A percentile compares a stretch with the other conserved stretches of the same genome.
phyloP scores from a whole-genome alignment of 2,888 invertebrate genomes.

The Acleris laterana region DNA sequence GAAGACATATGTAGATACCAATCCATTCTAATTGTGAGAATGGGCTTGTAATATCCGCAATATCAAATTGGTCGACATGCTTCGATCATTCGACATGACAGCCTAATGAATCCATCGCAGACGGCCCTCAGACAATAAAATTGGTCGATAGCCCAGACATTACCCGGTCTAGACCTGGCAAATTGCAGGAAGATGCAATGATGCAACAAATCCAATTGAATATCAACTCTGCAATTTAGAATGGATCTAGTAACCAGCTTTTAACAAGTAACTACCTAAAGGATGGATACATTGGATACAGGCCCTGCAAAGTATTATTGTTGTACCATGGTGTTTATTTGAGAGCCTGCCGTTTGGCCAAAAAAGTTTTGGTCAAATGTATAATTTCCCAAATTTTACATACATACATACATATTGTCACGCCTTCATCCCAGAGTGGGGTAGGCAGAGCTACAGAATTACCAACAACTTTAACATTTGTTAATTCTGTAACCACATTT shows the following conservation, averaged over 20 bases:
- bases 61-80: constrained; percentile 4
- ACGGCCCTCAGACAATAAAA: constrained; percentile 16
- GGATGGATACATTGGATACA: too few species aligned
- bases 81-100: constrained; percentile 1
- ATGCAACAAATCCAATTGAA: constrained; percentile 17
- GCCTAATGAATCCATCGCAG: not conserved
- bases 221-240: constrained; percentile 14
- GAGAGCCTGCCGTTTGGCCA: too few species aligned
- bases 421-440: too few species aligned
- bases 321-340: too few species aligned
- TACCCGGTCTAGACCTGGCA: constrained; percentile 43
- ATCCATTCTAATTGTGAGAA: not conserved
- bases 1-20: too few species aligned
- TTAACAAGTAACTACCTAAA: not conserved
- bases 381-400: too few species aligned
- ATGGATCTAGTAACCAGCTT: not conserved
- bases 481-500: too few species aligned
- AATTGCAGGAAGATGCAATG: constrained; percentile 47
- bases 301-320: too few species aligned
- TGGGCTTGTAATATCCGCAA: not conserved
- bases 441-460: too few species aligned
- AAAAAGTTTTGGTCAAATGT: too few species aligned
- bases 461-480: too few species aligned
- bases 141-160: constrained; percentile 20
- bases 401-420: too few species aligned